phyloP scores from a whole-genome alignment of 1,140 invertebrate species.

The Plectrocnemia conspersa region DNA sequence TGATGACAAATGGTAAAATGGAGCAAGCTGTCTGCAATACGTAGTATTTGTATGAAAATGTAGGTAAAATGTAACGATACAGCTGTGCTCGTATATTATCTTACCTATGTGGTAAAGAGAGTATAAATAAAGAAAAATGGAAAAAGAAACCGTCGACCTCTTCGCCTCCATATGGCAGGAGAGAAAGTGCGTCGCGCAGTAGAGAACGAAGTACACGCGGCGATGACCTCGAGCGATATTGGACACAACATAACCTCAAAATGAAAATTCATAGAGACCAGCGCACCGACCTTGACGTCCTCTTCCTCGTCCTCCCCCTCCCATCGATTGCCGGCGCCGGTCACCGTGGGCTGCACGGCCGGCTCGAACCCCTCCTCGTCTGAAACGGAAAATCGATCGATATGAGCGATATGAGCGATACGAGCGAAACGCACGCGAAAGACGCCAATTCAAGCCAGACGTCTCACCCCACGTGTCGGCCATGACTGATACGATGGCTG shows the following conservation, averaged over 20 bases:
- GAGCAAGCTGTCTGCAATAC: no score
- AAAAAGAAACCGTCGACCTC: background rate
- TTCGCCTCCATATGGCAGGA: slow-evolving; percentile 2
- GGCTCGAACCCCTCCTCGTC: slow-evolving; percentile 52
- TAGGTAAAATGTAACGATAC: no score
- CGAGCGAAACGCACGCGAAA: background rate
- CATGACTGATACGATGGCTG: slow-evolving; percentile 37
- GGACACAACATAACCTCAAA: background rate
- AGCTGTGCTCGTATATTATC: no score
- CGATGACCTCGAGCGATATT: slow-evolving; percentile 2
- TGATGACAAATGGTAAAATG: no score
- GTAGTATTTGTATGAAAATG: no score
- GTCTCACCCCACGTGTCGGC: slow-evolving; percentile 51
- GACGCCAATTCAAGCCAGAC: slow-evolving; percentile 1
- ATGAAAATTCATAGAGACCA: slow-evolving; percentile 4
- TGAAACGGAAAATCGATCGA: slow-evolving; percentile 36
- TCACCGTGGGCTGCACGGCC: slow-evolving; percentile 31
- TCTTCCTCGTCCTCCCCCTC: slow-evolving; percentile 84
- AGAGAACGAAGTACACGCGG: background rate
- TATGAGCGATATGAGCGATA: background rate
- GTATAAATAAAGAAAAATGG: slow-evolving; percentile 5
- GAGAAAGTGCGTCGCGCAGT: slow-evolving; percentile 4
- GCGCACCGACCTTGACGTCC: slow-evolving; percentile 79
- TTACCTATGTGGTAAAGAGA: no score
- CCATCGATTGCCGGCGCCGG: slow-evolving; percentile 66